phyloP scores from a whole-genome alignment of 2,797 vertebrate species.

The Nannoperca obscura region DNA sequence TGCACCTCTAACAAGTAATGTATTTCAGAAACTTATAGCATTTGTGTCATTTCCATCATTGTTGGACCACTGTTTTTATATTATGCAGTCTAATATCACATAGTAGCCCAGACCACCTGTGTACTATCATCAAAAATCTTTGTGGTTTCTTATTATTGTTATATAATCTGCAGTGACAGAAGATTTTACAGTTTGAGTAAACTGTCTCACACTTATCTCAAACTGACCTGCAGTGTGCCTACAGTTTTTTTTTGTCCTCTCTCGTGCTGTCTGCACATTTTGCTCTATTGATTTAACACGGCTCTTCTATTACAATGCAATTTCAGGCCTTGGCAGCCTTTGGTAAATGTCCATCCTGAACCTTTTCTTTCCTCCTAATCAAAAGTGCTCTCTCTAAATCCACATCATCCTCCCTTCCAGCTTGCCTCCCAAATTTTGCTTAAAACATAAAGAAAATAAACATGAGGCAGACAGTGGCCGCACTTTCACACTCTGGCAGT shows the following conservation, averaged over 20 bases:
- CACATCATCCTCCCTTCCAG: neutral
- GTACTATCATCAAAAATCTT: neutral
- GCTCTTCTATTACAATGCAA: neutral
- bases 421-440: constrained; percentile 17
- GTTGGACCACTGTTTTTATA: neutral
- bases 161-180: constrained; percentile 28
- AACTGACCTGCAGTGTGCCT: neutral
- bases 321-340: neutral
- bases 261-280: neutral
- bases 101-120: neutral
- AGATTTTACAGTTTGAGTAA: constrained; percentile 11
- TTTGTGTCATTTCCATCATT: neutral
- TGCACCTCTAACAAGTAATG: no score
- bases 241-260: neutral
- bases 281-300: neutral
- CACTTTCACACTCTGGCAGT: neutral
- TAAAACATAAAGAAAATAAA: constrained; percentile 19
- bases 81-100: neutral
- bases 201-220: neutral
- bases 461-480: neutral
- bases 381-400: neutral
- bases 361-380: neutral
- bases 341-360: neutral
- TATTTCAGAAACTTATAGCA: neutral
- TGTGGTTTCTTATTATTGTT: constrained; percentile 19